Evolutionary conservation across 2,113 vertebrate genomes (phyloP).

Genomic region (Romanogobio albipinnatus): DNA sequence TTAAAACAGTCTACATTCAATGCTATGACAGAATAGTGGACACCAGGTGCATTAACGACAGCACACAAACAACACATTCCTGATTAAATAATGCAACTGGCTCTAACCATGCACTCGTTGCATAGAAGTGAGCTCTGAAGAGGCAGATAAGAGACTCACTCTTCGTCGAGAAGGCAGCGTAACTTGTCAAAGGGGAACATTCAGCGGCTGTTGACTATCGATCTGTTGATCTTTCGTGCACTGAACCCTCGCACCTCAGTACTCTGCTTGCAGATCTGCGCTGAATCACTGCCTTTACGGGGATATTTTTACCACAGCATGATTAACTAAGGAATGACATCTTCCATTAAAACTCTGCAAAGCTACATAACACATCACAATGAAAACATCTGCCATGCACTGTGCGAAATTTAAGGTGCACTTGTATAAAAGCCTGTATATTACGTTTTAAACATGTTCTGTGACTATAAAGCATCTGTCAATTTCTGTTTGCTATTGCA

Average conservation of each 20-base stretch:
- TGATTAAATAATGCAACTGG: constrained; percentile 33
- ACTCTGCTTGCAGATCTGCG: constrained; percentile 35
- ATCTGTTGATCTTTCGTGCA: constrained; percentile 42
- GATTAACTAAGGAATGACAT: constrained; percentile 38
- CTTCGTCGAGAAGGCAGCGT: constrained; percentile 20
- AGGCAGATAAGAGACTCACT: constrained; percentile 26
- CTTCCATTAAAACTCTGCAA: neutral
- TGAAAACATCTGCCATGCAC: neutral
- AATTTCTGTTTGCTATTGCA: neutral
- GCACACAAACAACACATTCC: constrained; percentile 19
- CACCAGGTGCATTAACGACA: constrained; percentile 23
- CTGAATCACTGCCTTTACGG: constrained; percentile 27
- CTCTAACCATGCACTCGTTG: constrained; percentile 22
- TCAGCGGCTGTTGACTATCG: constrained; percentile 43
- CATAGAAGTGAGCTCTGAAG: constrained; percentile 37
- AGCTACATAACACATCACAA: neutral
- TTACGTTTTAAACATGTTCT: neutral
- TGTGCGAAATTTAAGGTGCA: neutral
- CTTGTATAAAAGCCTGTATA: neutral
- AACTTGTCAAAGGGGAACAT: constrained; percentile 46
- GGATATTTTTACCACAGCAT: constrained; percentile 35
- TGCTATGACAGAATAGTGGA: neutral
- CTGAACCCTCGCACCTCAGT: constrained; percentile 30
- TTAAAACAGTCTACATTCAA: constrained; percentile 12
- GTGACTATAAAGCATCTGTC: neutral